Evolutionary conservation across 2,113 vertebrate species (phyloP).

Genomic region (Caranx ignobilis): DNA sequence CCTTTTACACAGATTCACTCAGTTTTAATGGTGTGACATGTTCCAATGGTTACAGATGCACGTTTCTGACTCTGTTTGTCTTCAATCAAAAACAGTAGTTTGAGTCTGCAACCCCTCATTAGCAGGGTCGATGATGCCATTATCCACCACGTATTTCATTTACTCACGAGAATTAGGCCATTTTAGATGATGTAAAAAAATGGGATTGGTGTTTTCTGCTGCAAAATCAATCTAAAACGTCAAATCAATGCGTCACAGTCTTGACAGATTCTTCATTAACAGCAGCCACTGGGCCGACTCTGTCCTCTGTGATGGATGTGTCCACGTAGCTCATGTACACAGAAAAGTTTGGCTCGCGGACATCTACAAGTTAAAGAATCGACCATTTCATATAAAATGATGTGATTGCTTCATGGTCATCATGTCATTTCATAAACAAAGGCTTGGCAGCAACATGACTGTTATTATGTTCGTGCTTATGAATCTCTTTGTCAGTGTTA

Average conservation of each 20-base stretch:
- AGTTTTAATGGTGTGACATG: not conserved
- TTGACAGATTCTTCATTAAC: not conserved
- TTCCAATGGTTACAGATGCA: not conserved
- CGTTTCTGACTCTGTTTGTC: not conserved
- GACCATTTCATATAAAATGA: not conserved
- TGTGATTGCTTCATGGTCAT: constrained; percentile 28
- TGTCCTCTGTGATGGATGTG: not conserved
- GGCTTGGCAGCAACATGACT: constrained; percentile 10
- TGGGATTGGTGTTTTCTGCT: not conserved
- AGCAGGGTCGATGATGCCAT: not conserved
- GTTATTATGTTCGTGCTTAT: constrained; percentile 14
- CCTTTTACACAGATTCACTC: not conserved
- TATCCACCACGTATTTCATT: not conserved
- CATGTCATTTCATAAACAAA: constrained; percentile 76
- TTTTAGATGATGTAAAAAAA: not conserved
- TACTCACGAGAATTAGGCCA: not conserved
- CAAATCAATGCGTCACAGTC: not conserved
- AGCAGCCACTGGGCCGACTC: not conserved
- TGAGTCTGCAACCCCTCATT: not conserved
- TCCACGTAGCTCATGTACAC: too few species aligned
- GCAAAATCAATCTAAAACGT: not conserved
- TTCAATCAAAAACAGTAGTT: not conserved
- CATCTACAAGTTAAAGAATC: not conserved
- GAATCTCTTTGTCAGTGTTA: constrained; percentile 26
- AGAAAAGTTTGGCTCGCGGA: not conserved